Evolutionary conservation across 2,797 vertebrate species (phyloP).

Genomic region (Carapus acus): DNA sequence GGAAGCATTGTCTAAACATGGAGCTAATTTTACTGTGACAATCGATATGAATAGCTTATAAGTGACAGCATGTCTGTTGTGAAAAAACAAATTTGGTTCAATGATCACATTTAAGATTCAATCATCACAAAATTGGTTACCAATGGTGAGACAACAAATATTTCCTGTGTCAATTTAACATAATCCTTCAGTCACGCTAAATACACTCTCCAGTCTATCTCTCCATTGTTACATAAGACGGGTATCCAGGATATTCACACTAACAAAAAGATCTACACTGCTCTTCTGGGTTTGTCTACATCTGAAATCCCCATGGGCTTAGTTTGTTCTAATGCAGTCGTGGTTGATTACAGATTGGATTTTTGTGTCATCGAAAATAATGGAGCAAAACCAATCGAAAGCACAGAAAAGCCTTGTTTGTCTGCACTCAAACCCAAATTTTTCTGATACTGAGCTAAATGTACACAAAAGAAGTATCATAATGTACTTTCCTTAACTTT

Average conservation of each 20-base stretch:
- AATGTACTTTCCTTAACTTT: too few species aligned
- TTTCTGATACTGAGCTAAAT: too few species aligned
- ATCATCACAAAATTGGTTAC: background rate
- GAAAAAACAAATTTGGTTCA: too few species aligned
- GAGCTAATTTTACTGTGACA: too few species aligned
- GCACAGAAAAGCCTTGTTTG: background rate
- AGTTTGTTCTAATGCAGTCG: constrained; percentile 19
- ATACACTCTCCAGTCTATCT: constrained; percentile 8
- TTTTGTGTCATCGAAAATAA: too few species aligned
- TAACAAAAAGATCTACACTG: constrained; percentile 8
- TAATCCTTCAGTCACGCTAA: constrained; percentile 27
- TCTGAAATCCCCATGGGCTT: constrained; percentile 10
- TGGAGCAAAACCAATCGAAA: constrained; percentile 21
- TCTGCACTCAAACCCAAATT: too few species aligned
- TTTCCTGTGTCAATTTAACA: constrained; percentile 9
- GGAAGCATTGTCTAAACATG: too few species aligned
- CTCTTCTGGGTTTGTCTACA: constrained; percentile 12
- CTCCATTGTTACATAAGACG: background rate
- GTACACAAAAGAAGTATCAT: too few species aligned
- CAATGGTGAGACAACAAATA: constrained; percentile 32
- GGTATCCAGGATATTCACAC: background rate
- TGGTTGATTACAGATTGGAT: constrained; percentile 8
- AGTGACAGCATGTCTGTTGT: too few species aligned
- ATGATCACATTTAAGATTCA: too few species aligned
- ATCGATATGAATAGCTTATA: too few species aligned